These are phyloP conservation scores for Linnaemya tessellans DNA, from an alignment of 2,888 invertebrate genomes.

Conservation along the genomic window DNA sequence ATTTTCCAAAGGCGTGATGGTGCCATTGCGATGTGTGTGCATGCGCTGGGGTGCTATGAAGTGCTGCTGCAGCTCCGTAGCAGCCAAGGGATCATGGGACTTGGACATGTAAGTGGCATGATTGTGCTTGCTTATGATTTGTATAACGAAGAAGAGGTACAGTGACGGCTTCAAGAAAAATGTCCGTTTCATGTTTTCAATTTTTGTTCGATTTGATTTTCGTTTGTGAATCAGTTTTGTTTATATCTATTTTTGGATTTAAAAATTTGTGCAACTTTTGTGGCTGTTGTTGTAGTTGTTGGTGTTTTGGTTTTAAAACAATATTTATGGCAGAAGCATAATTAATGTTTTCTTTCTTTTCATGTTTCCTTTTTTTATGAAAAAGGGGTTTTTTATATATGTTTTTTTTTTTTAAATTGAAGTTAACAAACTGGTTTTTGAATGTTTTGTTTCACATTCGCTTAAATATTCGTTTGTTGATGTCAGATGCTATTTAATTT, in stretches of 20 bases:
- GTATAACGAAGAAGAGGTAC: slow-evolving; percentile 46
- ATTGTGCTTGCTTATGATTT: slow-evolving; percentile 21
- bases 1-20: slow-evolving; percentile 57
- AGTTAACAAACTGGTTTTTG: neutral
- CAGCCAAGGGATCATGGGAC: slow-evolving; percentile 52
- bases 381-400: neutral
- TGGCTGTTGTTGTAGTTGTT: slow-evolving; percentile 26
- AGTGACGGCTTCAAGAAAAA: slow-evolving; percentile 3
- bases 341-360: slow-evolving; percentile 58
- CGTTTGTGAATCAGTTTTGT: neutral
- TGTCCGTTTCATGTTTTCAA: slow-evolving; percentile 45
- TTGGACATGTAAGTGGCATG: slow-evolving; percentile 42
- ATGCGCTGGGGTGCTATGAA: slow-evolving; percentile 71
- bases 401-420: neutral
- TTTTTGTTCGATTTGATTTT: neutral
- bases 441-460: neutral
- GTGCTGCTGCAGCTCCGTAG: slow-evolving; percentile 75
- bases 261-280: slow-evolving; percentile 13
- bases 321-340: slow-evolving; percentile 18
- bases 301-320: slow-evolving; percentile 15
- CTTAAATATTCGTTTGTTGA: neutral
- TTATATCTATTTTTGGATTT: slow-evolving; percentile 27
- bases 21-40: slow-evolving; percentile 52
- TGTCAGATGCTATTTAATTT: neutral
- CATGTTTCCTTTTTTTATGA: slow-evolving; percentile 44